Evolutionary conservation across 2,888 invertebrate species (phyloP), one percentile per base, ranked within the genome.

Genomic region (Copidosoma aretas): DNA sequence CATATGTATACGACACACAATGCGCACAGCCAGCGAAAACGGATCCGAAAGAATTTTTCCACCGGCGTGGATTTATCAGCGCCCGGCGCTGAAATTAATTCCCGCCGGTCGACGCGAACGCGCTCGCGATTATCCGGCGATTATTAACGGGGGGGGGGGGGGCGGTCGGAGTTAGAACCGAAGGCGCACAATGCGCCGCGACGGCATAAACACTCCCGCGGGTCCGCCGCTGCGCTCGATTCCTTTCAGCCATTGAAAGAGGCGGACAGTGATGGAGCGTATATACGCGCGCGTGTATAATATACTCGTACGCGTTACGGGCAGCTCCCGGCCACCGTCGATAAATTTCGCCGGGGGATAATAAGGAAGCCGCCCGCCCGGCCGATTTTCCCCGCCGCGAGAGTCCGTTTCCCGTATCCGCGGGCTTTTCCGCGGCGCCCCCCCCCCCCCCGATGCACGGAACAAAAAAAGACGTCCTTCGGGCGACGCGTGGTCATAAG

Each of bases 211-310:
- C n/a, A n/a, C n/a, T n/a, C n/a, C n/a, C n/a, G n/a, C n/a, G n/a
- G n/a, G n/a, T n/a, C n/a, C n/a, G n/a, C n/a, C n/a, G n/a, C n/a
- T n/a, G n/a, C n/a, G n/a, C n/a, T n/a, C n/a, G n/a, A 46, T 60
- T 60, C 60, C 60, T 49, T 25, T 49, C 19, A 49, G 17, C 43
- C 17, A 46, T 46, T 17, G 17, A 32, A 32, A 32, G 32, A 32
- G 21, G 21, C 17, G n/a, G 58, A 60, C 60, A 60, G 60, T 60
- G 60, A 60, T 60, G 60, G 60, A 60, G 25, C 60, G 60, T 14
- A 1, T 10, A 41, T n/a, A 19, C 32, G 32, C 8, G 8, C 56
- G 24, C 56, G 56, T 14, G 15, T 24, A 19, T 19, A n/a, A n/a
- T n/a, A n/a, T n/a, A n/a, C n/a, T n/a, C n/a, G n/a, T n/a, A n/a